Base-by-base conservation (phyloP, 2,888 invertebrate genomes). In the Apodemia duryi region DNA sequence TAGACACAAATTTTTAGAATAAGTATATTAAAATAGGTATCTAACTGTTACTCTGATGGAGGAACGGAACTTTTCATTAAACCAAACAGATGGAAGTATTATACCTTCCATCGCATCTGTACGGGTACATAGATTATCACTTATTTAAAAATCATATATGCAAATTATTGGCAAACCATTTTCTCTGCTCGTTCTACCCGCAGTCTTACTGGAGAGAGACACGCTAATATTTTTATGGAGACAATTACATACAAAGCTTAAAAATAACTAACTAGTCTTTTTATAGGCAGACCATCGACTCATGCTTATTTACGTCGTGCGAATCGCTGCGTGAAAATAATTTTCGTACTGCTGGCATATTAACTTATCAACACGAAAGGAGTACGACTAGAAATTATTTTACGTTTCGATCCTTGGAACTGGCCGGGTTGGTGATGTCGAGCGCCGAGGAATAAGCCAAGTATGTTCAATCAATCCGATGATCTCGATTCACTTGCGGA, bases 321-420 rank as follows among this genome's bases (percentile, higher is more conserved):
- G 74, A 75, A 74, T 74, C 75, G 71, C 73, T 73, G 71, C 83
- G 83, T 78, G 83, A 77, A 71, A 66, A 81, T 87, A 90, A 88
- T 86, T 87, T 84, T 84, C 89, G 91, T 87, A 88, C 91, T 91
- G 88, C 91, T 86, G 77, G 84, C 88, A 86, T 85, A 84, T 91
- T 90, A 81, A 86, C 67, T 72, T 71, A 79, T 85, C 85, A 91
- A 91, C 85, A 86, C 89, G 90, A 76, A 81, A 88, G 89, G 90
- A 91, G 91, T 88, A 88, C 90, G 88, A 88, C 80, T 81, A 82
- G 84, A 86, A 85, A 88, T 88, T 87, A 88, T 75, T 75, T 77
- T 81, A 75, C 81, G 80, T 68, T 65, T 65, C 73, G 69, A 69
- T 70, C 69, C 64, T 71, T 28, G 43, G 49, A 46, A 62, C 21